These are phyloP conservation scores for Philonicus albiceps DNA, from an alignment of 2,888 invertebrate species.

Conservation along the genomic window DNA sequence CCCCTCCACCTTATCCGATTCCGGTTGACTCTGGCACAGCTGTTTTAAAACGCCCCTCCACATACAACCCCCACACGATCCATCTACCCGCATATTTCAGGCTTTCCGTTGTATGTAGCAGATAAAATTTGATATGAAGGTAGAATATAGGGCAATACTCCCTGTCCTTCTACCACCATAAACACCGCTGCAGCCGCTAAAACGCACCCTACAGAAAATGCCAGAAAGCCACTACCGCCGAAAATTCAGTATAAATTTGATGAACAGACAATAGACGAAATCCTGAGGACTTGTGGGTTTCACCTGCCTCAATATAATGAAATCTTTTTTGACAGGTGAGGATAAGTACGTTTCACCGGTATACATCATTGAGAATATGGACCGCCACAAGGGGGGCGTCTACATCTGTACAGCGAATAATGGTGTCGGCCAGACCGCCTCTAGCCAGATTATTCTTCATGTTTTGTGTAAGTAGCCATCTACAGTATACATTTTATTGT, in stretches of 20 bases:
- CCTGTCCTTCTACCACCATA: not conserved
- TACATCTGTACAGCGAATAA: conserved; percentile 67
- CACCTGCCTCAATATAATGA: not conserved
- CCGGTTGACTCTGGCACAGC: not conserved
- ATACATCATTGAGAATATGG: conserved; percentile 66
- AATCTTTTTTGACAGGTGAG: conserved; percentile 62
- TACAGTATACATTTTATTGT: no score
- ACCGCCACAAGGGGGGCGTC: conserved; percentile 66
- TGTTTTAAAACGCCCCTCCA: not conserved
- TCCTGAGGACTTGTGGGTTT: not conserved
- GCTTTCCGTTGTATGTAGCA: not conserved
- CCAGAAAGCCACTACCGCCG: not conserved
- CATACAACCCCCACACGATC: not conserved
- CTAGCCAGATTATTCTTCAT: conserved; percentile 65
- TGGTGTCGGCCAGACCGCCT: conserved; percentile 66
- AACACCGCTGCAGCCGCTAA: not conserved
- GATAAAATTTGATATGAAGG: not conserved
- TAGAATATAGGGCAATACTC: not conserved
- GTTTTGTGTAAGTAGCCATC: conserved; percentile 65
- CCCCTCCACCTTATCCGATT: not conserved
- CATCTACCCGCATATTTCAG: not conserved
- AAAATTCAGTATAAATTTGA: not conserved
- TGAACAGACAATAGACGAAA: conserved; percentile 1
- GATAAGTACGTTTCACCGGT: conserved; percentile 65
- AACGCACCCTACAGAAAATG: not conserved